phyloP scores from a whole-genome alignment of 2,888 invertebrate species.

The Dugesia japonica region DNA sequence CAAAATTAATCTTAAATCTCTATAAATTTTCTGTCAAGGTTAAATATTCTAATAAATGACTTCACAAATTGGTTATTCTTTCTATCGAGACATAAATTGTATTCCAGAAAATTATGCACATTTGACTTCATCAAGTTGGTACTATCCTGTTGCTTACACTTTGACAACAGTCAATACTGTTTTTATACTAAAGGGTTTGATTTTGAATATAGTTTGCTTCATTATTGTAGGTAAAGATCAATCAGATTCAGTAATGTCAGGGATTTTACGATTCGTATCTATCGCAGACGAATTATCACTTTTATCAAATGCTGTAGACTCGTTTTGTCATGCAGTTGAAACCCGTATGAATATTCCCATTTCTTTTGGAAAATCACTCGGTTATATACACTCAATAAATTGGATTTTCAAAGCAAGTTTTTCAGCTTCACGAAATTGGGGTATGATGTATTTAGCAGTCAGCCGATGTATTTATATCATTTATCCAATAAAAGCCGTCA shows the following conservation, averaged over 20 bases:
- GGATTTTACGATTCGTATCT: background rate
- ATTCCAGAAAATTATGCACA: background rate
- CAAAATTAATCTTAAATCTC: no score
- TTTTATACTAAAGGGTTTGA: conserved; percentile 1
- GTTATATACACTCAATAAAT: conserved; percentile 6
- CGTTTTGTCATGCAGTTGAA: background rate
- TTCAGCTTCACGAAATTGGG: conserved; percentile 7
- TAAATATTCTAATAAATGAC: background rate
- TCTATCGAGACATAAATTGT: background rate
- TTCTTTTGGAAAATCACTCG: background rate
- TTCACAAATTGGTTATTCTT: background rate
- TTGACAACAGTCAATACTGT: background rate
- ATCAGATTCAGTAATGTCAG: background rate
- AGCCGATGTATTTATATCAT: conserved; percentile 16
- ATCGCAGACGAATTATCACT: background rate
- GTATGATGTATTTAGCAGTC: conserved; percentile 23
- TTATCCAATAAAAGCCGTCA: background rate
- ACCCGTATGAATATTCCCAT: background rate
- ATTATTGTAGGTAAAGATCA: background rate
- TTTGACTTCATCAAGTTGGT: background rate
- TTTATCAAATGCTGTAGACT: background rate
- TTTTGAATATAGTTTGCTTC: background rate
- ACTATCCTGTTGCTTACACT: background rate
- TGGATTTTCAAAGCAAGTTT: conserved; percentile 25
- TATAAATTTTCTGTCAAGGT: no score